Conservation (phyloP, 2,113 vertebrate genomes). For the Hoplias malabaricus region DNA sequence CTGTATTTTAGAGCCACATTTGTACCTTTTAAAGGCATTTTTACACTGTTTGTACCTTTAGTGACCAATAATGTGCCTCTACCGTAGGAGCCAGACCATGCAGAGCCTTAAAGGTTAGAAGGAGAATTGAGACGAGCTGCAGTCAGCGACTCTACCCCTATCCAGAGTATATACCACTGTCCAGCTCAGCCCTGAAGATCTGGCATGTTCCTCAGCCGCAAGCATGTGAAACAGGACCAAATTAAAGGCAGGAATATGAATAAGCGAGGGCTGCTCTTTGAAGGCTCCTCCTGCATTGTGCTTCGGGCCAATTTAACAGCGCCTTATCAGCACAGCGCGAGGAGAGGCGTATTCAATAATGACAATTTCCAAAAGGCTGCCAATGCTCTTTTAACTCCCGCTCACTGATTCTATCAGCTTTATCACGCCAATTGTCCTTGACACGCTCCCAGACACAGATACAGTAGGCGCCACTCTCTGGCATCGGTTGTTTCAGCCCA, state of each 20-base stretch:
- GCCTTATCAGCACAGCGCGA: conserved; percentile 40
- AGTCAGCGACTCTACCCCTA: too few relatives aligned
- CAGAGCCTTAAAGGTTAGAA: too few relatives aligned
- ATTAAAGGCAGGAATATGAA: conserved; percentile 43
- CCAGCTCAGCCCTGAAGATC: not conserved
- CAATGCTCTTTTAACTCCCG: conserved; percentile 36
- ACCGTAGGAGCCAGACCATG: too few relatives aligned
- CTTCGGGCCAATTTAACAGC: conserved; percentile 35
- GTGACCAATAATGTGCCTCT: too few relatives aligned
- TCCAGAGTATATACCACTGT: too few relatives aligned
- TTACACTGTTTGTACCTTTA: too few relatives aligned
- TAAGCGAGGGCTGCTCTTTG: conserved; percentile 23
- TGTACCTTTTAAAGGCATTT: too few relatives aligned
- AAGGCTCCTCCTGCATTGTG: conserved; percentile 18
- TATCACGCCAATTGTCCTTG: conserved; percentile 44
- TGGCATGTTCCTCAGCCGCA: not conserved
- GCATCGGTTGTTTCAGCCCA: conserved; percentile 1
- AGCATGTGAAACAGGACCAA: conserved; percentile 34
- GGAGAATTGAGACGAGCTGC: too few relatives aligned
- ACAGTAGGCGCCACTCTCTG: conserved; percentile 3
- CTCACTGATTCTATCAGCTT: conserved; percentile 46
- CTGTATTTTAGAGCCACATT: too few relatives aligned
- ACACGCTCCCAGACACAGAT: conserved; percentile 12
- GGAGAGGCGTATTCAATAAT: conserved; percentile 46
- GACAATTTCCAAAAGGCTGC: conserved; percentile 40